Evolutionary conservation across 1,140 invertebrate genomes (phyloP).

Genomic region (Condylostylus longicornis): DNA sequence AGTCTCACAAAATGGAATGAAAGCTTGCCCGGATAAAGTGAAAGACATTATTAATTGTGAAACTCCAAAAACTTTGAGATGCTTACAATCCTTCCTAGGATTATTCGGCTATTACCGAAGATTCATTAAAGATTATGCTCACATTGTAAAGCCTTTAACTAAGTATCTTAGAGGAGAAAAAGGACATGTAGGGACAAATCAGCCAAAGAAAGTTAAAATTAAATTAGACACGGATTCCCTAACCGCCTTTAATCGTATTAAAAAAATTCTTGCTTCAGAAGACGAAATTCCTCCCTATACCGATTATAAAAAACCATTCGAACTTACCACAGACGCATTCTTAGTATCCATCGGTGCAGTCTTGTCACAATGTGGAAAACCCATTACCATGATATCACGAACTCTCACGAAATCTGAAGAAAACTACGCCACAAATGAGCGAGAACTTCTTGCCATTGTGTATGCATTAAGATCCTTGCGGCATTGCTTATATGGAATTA

Average conservation of each 20-base stretch:
- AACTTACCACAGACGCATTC: constrained; percentile 16
- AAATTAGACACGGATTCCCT: constrained; percentile 5
- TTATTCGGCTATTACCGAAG: constrained; percentile 18
- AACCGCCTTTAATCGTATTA: constrained; percentile 6
- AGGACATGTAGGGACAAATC: constrained; percentile 4
- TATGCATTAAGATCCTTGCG: constrained; percentile 33
- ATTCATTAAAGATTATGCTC: constrained; percentile 14
- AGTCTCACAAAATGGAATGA: constrained; percentile 8
- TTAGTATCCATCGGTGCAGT: constrained; percentile 16
- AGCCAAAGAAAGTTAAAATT: constrained; percentile 15
- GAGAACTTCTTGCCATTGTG: constrained; percentile 34
- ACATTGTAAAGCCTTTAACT: constrained; percentile 9
- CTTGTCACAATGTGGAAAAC: constrained; percentile 16
- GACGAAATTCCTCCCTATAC: constrained; percentile 27
- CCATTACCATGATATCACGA: constrained; percentile 8
- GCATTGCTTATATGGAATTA: constrained; percentile 31
- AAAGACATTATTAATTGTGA: constrained; percentile 2
- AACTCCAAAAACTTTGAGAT: constrained; percentile 12
- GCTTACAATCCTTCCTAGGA: constrained; percentile 15
- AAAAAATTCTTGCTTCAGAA: constrained; percentile 10
- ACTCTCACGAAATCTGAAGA: constrained; percentile 24
- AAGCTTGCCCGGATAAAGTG: constrained; percentile 7
- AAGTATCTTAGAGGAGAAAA: constrained; percentile 2
- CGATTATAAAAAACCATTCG: constrained; percentile 17
- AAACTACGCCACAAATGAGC: constrained; percentile 13